Conservation (phyloP, 1,140 invertebrate genomes). For the Eulimnadia texana region DNA sequence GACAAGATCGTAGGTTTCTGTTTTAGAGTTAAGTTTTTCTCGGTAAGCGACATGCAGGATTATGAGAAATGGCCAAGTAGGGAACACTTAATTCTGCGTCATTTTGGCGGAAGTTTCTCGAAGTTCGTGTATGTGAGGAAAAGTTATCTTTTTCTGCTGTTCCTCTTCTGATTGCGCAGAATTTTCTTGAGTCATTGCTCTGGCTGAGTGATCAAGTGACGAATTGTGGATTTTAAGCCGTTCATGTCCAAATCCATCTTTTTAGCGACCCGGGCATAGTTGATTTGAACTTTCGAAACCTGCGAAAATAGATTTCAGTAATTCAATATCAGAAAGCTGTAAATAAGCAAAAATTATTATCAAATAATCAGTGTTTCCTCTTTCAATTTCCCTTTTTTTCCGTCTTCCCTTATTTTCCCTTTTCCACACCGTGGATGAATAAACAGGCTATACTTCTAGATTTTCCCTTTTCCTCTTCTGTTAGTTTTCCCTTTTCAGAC, state of each 20-base stretch:
- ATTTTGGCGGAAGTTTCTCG: slow-evolving; percentile 43
- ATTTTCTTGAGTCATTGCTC: neutral
- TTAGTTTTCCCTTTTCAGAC: too few species aligned
- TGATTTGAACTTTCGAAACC: slow-evolving; percentile 50
- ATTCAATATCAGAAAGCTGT: neutral
- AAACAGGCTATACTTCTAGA: too few species aligned
- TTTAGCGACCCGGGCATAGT: slow-evolving; percentile 58
- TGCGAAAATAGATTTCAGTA: slow-evolving; percentile 20
- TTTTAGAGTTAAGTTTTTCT: slow-evolving; percentile 34
- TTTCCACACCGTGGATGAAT: too few species aligned
- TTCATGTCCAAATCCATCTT: slow-evolving; percentile 69
- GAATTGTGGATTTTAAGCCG: slow-evolving; percentile 52
- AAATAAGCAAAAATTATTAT: neutral
- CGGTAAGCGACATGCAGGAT: slow-evolving; percentile 64
- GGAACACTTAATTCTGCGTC: slow-evolving; percentile 50
- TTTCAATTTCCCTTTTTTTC: too few species aligned
- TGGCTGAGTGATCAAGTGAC: slow-evolving; percentile 27
- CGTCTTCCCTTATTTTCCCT: too few species aligned
- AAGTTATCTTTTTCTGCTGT: slow-evolving; percentile 24
- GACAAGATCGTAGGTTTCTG: neutral
- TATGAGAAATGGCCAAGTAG: slow-evolving; percentile 55
- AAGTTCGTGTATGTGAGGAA: slow-evolving; percentile 40
- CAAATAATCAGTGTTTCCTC: neutral
- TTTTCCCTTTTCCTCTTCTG: too few species aligned
- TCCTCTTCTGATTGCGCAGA: neutral